Base-by-base conservation (phyloP, 2,888 invertebrate genomes). In the Erebia ligea region DNA sequence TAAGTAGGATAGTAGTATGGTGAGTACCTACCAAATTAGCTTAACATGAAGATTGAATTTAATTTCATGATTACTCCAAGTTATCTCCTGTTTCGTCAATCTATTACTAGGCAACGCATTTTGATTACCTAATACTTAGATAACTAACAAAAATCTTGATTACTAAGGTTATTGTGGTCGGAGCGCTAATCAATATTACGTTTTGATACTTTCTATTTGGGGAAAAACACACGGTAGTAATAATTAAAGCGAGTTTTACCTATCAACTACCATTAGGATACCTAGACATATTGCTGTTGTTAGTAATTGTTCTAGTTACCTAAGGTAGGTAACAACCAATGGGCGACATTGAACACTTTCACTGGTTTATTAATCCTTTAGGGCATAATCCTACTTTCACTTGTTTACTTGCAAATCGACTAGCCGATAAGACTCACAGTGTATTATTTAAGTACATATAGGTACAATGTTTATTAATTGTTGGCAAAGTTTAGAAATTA, bases 301-400 rank as follows among this genome's bases (percentile, higher is more conserved):
- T 58, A n/a, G 42, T n/a, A n/a, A n/a, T n/a, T n/a, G n/a, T n/a
- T n/a, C n/a, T n/a, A 45, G 34, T 8, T 5, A 52, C n/a, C 15
- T 48, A 48, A 52, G n/a, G 17, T 52, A 48, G 13, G 42, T 40
- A 13, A 34, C 57, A 66, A 70, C 61, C 15, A 70, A 54, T 52
- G 57, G 54, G 59, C 13, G 52, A 21, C 58, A 58, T 50, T 66
- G 67, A 58, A 58, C 25, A 69, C 72, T 72, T 72, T 69, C 72
- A 67, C 69, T 67, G 65, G 25, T 25, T 69, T 69, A 54, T 54
- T 48, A 34, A 52, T 72, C 67, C 67, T 72, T 50, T 67, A 69
- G 72, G 72, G 72, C 67, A 19, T 50, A 62, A 56, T 68, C 17
- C 45, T 34, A 58, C 72, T 72, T 72, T 69, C 72, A 67, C 72